Percentiles rank a stretch among this genome's conserved stretches.
These are phyloP conservation scores for Eristalinus aeneus DNA, from an alignment of 2,888 invertebrate species.

Conservation along the genomic window DNA sequence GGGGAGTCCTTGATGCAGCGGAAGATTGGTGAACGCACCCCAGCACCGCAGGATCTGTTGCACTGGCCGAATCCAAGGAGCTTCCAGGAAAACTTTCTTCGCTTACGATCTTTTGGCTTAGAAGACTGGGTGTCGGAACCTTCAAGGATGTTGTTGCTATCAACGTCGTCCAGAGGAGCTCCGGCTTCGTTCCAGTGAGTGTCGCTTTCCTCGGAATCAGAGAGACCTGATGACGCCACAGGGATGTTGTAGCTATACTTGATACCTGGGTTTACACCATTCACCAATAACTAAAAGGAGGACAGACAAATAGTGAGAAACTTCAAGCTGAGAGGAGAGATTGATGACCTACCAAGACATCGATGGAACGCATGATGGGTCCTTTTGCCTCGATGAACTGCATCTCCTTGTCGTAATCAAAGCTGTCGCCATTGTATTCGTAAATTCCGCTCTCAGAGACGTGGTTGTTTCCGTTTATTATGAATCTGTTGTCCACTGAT, in stretches of 20 bases:
- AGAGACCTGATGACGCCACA: slow-evolving; percentile 79
- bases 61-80: slow-evolving; percentile 89
- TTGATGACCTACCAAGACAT: slow-evolving; percentile 74
- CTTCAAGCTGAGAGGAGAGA: neutral
- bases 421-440: slow-evolving; percentile 88
- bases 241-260: slow-evolving; percentile 93
- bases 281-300: slow-evolving; percentile 86
- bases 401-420: slow-evolving; percentile 86
- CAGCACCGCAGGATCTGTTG: slow-evolving; percentile 88
- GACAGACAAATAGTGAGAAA: neutral
- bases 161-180: slow-evolving; percentile 75
- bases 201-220: slow-evolving; percentile 78
- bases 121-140: slow-evolving; percentile 47
- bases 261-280: slow-evolving; percentile 91
- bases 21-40: slow-evolving; percentile 78
- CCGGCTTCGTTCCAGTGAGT: slow-evolving; percentile 77
- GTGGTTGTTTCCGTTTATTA: slow-evolving; percentile 91
- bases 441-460: slow-evolving; percentile 87
- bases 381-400: slow-evolving; percentile 74
- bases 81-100: slow-evolving; percentile 86
- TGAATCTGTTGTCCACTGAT: slow-evolving; percentile 87
- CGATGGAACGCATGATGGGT: slow-evolving; percentile 74
- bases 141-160: slow-evolving; percentile 72
- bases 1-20: slow-evolving; percentile 85
- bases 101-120: slow-evolving; percentile 80